Percentiles rank a stretch among this genome's conserved stretches.
Evolutionary conservation across 2,113 vertebrate species (phyloP).

Genomic region (Theristicus caerulescens): DNA sequence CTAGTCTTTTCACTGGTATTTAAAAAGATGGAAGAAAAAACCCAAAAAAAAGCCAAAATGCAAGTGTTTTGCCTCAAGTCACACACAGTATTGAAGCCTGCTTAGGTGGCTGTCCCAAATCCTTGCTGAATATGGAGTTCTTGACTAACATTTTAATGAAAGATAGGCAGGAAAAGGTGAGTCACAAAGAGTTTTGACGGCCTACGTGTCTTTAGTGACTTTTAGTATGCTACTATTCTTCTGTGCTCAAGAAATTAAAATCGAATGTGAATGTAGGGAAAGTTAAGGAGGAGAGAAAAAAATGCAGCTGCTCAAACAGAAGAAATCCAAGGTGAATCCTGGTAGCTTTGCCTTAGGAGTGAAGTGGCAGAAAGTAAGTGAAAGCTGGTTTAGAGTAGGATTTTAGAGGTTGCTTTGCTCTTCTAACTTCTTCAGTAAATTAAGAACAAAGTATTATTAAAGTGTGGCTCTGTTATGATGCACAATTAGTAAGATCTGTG

Average conservation of each 20-base stretch:
- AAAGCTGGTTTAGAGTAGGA: neutral
- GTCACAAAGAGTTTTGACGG: neutral
- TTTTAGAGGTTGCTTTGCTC: neutral
- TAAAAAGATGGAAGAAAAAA: neutral
- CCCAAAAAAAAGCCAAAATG: neutral
- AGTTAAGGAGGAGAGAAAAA: neutral
- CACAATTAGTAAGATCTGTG: neutral
- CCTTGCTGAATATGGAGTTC: neutral
- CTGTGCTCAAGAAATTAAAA: neutral
- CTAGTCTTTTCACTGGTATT: neutral
- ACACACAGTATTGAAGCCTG: neutral
- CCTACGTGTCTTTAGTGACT: neutral
- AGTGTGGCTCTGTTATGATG: neutral
- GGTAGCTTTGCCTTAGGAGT: neutral
- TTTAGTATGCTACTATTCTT: neutral
- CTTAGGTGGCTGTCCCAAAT: neutral
- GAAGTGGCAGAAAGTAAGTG: neutral
- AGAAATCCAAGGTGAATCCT: neutral
- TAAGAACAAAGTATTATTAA: neutral
- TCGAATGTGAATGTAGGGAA: neutral
- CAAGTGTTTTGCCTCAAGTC: neutral
- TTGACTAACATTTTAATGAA: neutral
- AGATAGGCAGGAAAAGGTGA: neutral
- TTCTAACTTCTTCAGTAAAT: neutral
- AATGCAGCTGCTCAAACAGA: neutral